A percentile compares a stretch with the other conserved stretches of the same genome.
phyloP scores from a whole-genome alignment of 2,113 vertebrate genomes.

The Kryptolebias marmoratus region DNA sequence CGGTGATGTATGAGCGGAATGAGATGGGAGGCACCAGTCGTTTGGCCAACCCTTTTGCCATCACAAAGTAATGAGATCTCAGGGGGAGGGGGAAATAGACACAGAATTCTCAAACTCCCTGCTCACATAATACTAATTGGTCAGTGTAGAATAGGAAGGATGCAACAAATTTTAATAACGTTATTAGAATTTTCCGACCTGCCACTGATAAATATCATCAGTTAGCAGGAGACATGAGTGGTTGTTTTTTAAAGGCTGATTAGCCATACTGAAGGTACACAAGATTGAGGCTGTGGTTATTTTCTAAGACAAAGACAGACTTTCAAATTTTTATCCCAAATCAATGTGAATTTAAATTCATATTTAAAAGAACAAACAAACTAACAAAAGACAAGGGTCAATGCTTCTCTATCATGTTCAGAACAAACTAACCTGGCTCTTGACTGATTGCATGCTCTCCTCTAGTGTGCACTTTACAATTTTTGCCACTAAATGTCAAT shows the following conservation, averaged over 20 bases:
- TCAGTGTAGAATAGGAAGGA: slow-evolving; percentile 39
- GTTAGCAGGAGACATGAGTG: not conserved
- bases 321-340: not conserved
- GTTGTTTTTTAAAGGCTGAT: slow-evolving; percentile 4
- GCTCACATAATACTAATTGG: slow-evolving; percentile 66
- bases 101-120: slow-evolving; percentile 45
- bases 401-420: not conserved
- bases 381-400: too few relatives aligned
- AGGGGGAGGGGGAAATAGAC: slow-evolving; percentile 42
- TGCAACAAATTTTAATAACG: slow-evolving; percentile 44
- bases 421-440: too few relatives aligned
- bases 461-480: not conserved
- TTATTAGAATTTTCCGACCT: slow-evolving; percentile 46
- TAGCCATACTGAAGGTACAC: not conserved
- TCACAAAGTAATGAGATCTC: slow-evolving; percentile 76
- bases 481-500: not conserved
- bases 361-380: not conserved
- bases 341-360: not conserved
- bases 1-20: slow-evolving; percentile 70
- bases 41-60: slow-evolving; percentile 67
- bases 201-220: slow-evolving; percentile 31
- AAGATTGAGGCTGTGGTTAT: not conserved
- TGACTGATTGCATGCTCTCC: too few relatives aligned
- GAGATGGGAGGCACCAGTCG: slow-evolving; percentile 67
- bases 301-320: not conserved